phyloP scores from a whole-genome alignment of 2,888 invertebrate genomes.

The Pasiphila rectangulata region DNA sequence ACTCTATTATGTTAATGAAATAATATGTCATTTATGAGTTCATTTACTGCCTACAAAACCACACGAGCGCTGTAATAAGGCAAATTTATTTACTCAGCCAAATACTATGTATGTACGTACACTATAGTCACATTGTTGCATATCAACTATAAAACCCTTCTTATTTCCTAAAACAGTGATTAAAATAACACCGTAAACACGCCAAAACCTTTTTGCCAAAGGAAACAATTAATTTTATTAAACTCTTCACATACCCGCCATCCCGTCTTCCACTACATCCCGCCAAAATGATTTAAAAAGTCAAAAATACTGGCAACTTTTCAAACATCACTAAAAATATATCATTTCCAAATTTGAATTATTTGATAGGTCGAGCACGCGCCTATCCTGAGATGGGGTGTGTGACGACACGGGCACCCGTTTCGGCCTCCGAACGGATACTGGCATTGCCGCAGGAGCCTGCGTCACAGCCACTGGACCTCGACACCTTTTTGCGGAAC shows the following conservation, averaged over 20 bases:
- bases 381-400: slow-evolving; percentile 34
- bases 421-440: slow-evolving; percentile 58
- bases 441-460: slow-evolving; percentile 74
- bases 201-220: slow-evolving; percentile 6
- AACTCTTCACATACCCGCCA: slow-evolving; percentile 19
- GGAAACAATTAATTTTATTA: slow-evolving; percentile 12
- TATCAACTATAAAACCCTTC: background rate
- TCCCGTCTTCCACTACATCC: slow-evolving; percentile 11
- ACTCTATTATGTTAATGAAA: no score
- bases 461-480: slow-evolving; percentile 73
- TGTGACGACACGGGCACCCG: slow-evolving; percentile 48
- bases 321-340: slow-evolving; percentile 28
- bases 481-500: slow-evolving; percentile 73
- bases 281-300: slow-evolving; percentile 14
- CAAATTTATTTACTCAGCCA: background rate
- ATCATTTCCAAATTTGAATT: slow-evolving; percentile 33
- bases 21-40: slow-evolving; percentile 5
- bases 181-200: slow-evolving; percentile 15
- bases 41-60: slow-evolving; percentile 6
- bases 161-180: slow-evolving; percentile 1
- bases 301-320: slow-evolving; percentile 27
- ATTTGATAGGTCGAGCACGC: slow-evolving; percentile 35
- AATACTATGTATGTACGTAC: background rate
- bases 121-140: background rate
- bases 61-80: slow-evolving; percentile 1